Evolutionary conservation across 2,113 vertebrate species (phyloP).

Genomic region (Megalops atlanticus): DNA sequence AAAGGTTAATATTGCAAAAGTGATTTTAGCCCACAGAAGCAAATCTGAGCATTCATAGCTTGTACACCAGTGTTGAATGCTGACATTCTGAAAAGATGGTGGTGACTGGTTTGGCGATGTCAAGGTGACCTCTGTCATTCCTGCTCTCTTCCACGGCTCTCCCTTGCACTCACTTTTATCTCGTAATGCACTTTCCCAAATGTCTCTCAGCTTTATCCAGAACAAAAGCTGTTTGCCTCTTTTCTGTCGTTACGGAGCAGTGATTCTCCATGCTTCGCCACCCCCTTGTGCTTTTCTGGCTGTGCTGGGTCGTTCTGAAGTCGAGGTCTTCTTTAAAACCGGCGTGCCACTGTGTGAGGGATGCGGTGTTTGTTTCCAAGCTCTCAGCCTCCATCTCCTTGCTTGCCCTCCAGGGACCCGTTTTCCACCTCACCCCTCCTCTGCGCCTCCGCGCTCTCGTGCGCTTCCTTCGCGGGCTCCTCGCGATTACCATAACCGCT

Average conservation of each 20-base stretch:
- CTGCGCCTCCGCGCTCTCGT: not conserved
- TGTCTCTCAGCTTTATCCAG: not conserved
- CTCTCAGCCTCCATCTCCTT: not conserved
- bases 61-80: not conserved
- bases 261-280: not conserved
- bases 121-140: not conserved
- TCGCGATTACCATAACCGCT: constrained; percentile 19
- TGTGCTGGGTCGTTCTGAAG: not conserved
- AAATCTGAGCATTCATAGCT: no score
- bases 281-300: no score
- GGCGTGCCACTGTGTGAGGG: not conserved
- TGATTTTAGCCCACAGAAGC: no score
- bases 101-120: not conserved
- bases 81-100: not conserved
- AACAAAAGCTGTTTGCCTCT: not conserved
- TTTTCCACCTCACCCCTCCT: not conserved
- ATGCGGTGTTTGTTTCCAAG: not conserved
- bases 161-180: not conserved
- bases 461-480: not conserved
- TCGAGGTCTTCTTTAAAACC: not conserved
- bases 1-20: no score
- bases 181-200: not conserved
- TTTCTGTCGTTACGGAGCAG: not conserved
- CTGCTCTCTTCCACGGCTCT: not conserved
- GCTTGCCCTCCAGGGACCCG: not conserved